A percentile compares a stretch with the other conserved stretches of the same genome.
Conservation (phyloP, 1,140 invertebrate species). For the Anoplophora glabripennis region DNA sequence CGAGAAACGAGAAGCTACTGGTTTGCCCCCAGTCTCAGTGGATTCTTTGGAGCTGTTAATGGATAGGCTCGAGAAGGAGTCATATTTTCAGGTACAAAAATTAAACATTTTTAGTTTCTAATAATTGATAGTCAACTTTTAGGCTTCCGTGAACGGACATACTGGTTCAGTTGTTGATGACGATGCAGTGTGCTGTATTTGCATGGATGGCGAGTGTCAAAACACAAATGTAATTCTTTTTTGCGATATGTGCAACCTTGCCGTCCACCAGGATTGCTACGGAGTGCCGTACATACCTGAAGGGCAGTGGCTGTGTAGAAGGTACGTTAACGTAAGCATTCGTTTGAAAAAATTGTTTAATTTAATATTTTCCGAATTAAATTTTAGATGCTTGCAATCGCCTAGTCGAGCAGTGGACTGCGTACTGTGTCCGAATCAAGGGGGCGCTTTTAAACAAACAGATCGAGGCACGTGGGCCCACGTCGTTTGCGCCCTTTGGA, state of each 20-base stretch:
- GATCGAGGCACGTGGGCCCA: constrained; percentile 96
- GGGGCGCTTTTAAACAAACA: constrained; percentile 98
- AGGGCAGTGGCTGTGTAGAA: constrained; percentile 95
- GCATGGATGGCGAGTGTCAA: constrained; percentile 92
- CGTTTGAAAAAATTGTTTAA: not conserved
- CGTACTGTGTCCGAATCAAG: constrained; percentile 95
- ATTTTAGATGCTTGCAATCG: constrained; percentile 78
- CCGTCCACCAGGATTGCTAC: constrained; percentile 99
- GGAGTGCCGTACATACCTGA: constrained; percentile 99
- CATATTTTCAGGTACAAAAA: constrained; percentile 79
- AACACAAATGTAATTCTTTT: constrained; percentile 94
- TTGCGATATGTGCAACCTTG: constrained; percentile 99
- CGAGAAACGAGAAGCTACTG: constrained; percentile 67
- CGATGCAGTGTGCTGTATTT: constrained; percentile 97
- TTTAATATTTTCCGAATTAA: not conserved
- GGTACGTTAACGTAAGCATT: constrained; percentile 43
- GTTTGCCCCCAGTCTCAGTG: constrained; percentile 69
- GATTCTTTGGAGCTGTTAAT: constrained; percentile 92
- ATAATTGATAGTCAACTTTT: not conserved
- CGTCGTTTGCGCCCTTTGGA: constrained; percentile 98
- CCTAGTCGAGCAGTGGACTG: constrained; percentile 95
- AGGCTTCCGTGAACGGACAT: constrained; percentile 57
- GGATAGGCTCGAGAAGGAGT: constrained; percentile 97
- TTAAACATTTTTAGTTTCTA: not conserved
- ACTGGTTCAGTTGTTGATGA: constrained; percentile 81